Evolutionary conservation across 2,113 vertebrate species (phyloP).

Genomic region (Muntiacus muntjak): DNA sequence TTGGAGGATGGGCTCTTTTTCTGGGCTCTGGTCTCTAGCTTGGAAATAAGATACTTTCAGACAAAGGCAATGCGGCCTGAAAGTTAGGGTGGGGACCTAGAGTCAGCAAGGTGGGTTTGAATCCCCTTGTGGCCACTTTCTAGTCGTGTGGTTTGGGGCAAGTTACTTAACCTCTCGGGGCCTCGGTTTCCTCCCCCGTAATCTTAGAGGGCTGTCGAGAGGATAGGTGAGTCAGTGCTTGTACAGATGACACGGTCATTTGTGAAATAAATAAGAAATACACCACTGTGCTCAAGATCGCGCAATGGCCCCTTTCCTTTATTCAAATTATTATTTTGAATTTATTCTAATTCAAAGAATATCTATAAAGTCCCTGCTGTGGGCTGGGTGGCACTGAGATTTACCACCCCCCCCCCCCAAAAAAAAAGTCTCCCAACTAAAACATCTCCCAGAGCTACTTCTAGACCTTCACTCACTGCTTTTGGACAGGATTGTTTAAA

Average conservation of each 20-base stretch:
- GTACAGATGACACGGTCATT: background rate
- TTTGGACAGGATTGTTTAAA: background rate
- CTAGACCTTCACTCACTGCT: background rate
- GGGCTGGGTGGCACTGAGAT: background rate
- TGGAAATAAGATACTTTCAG: background rate
- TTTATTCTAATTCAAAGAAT: background rate
- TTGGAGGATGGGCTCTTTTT: background rate
- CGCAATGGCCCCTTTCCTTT: background rate
- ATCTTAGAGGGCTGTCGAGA: background rate
- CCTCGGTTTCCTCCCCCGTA: background rate
- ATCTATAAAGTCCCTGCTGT: background rate
- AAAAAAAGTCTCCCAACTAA: background rate
- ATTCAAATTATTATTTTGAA: background rate
- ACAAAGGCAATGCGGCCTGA: conserved; percentile 20
- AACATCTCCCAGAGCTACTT: background rate
- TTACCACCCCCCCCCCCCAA: no score
- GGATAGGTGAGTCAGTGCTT: background rate
- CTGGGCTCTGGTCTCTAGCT: background rate
- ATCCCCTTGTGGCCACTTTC: background rate
- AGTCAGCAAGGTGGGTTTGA: background rate
- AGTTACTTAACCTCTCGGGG: background rate
- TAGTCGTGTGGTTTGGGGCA: background rate
- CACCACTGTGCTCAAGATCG: background rate
- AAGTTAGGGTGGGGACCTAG: background rate
- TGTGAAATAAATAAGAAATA: background rate